Evolutionary conservation across 1,140 invertebrate genomes (phyloP).

Genomic region (Zaprionus lachaisei): DNA sequence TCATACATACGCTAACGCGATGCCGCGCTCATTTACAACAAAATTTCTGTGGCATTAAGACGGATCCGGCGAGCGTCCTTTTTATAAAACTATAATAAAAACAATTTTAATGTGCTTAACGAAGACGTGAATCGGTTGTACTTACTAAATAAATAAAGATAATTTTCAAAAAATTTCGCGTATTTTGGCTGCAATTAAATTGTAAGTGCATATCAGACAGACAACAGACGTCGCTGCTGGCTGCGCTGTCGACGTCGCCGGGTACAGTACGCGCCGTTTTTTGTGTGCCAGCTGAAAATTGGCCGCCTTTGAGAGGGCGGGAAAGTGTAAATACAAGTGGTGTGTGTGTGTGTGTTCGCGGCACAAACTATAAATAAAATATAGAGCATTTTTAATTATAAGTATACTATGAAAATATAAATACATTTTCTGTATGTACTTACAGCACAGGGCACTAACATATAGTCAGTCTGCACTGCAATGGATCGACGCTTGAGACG

Average conservation of each 20-base stretch:
- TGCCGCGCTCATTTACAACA: constrained; percentile 54
- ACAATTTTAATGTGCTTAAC: constrained; percentile 30
- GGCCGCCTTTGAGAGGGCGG: constrained; percentile 24
- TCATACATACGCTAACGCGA: constrained; percentile 15
- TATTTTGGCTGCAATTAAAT: constrained; percentile 12
- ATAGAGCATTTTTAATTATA: constrained; percentile 42
- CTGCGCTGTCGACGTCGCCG: constrained; percentile 49
- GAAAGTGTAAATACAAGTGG: constrained; percentile 58
- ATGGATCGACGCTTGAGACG: constrained; percentile 76
- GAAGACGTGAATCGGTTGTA: not conserved
- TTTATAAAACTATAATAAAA: constrained; percentile 9
- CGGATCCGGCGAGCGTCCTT: constrained; percentile 39
- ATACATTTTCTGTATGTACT: constrained; percentile 29
- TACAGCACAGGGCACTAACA: constrained; percentile 41
- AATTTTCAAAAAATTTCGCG: not conserved
- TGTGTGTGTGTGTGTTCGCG: constrained; percentile 19
- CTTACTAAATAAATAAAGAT: not conserved
- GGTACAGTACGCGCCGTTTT: constrained; percentile 62
- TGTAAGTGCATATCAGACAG: constrained; percentile 43
- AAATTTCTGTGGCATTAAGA: constrained; percentile 37
- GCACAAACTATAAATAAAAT: constrained; percentile 71
- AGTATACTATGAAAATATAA: constrained; percentile 28
- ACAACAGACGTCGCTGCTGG: constrained; percentile 27
- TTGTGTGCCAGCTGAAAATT: constrained; percentile 51
- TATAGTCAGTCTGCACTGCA: not conserved